phyloP scores from a whole-genome alignment of 2,888 invertebrate genomes.

The Pyralis farinalis region DNA sequence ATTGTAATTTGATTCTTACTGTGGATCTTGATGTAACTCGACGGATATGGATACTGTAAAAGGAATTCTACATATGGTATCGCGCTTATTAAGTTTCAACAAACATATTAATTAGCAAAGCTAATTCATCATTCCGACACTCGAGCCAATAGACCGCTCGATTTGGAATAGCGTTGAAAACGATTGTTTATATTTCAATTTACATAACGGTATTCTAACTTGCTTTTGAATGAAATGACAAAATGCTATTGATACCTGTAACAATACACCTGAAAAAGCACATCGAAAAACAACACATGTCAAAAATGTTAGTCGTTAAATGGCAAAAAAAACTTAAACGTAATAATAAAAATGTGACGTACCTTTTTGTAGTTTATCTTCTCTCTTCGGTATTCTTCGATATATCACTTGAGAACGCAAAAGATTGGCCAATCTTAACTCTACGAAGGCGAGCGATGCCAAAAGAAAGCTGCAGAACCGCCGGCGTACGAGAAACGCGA shows the following conservation, averaged over 20 bases:
- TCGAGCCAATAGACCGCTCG: neutral
- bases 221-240: slow-evolving; percentile 5
- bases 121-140: slow-evolving; percentile 14
- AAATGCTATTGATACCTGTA: slow-evolving; percentile 69
- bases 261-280: slow-evolving; percentile 59
- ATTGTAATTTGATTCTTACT: slow-evolving; percentile 5
- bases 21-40: slow-evolving; percentile 4
- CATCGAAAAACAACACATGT: slow-evolving; percentile 61
- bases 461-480: slow-evolving; percentile 56
- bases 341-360: slow-evolving; percentile 45
- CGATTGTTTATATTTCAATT: neutral
- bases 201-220: neutral
- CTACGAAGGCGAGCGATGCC: slow-evolving; percentile 46
- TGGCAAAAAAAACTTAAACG: slow-evolving; percentile 28
- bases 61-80: slow-evolving; percentile 8
- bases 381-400: slow-evolving; percentile 27
- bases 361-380: slow-evolving; percentile 56
- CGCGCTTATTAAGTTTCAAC: neutral
- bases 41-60: slow-evolving; percentile 7
- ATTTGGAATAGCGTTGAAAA: neutral
- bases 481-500: slow-evolving; percentile 34
- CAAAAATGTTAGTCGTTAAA: slow-evolving; percentile 49
- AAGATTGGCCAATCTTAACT: slow-evolving; percentile 71
- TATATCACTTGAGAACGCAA: slow-evolving; percentile 41
- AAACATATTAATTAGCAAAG: slow-evolving; percentile 12